Conservation (phyloP, 2,888 invertebrate genomes). For the Marasmarcha lunaedactyla region DNA sequence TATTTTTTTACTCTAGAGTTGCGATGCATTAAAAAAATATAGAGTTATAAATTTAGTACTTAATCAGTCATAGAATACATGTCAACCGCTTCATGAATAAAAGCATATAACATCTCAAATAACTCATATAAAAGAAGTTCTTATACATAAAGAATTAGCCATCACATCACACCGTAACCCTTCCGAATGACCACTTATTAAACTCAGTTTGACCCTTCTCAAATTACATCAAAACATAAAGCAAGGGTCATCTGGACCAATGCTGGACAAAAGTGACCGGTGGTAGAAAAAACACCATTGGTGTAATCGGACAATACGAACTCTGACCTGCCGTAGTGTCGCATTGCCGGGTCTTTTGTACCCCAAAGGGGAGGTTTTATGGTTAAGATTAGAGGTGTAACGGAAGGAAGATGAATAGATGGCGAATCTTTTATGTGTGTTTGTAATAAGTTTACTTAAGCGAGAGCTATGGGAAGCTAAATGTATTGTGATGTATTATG, state of each 20-base stretch:
- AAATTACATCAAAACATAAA: conserved; percentile 39
- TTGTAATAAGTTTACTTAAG: conserved; percentile 23
- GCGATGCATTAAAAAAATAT: no score
- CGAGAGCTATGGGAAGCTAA: no score
- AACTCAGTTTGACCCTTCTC: conserved; percentile 39
- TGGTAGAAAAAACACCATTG: conserved; percentile 47
- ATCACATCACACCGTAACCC: conserved; percentile 14
- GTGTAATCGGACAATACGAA: conserved; percentile 32
- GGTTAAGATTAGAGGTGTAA: conserved; percentile 47
- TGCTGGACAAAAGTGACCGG: conserved; percentile 30
- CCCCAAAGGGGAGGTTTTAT: conserved; percentile 19
- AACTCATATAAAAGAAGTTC: no score
- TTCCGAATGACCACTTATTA: conserved; percentile 34
- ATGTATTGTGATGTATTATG: conserved; percentile 6
- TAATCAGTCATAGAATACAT: no score
- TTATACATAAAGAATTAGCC: no score
- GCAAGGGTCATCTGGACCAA: conserved; percentile 58
- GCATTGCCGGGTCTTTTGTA: conserved; percentile 34
- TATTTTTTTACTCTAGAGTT: no score
- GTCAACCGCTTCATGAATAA: no score
- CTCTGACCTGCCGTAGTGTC: conserved; percentile 42
- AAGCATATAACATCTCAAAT: no score
- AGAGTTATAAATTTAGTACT: no score
- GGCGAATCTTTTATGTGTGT: conserved; percentile 16
- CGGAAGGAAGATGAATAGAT: conserved; percentile 24